Evolutionary conservation across 2,888 invertebrate genomes (phyloP).

Genomic region (Hartigia nigra): DNA sequence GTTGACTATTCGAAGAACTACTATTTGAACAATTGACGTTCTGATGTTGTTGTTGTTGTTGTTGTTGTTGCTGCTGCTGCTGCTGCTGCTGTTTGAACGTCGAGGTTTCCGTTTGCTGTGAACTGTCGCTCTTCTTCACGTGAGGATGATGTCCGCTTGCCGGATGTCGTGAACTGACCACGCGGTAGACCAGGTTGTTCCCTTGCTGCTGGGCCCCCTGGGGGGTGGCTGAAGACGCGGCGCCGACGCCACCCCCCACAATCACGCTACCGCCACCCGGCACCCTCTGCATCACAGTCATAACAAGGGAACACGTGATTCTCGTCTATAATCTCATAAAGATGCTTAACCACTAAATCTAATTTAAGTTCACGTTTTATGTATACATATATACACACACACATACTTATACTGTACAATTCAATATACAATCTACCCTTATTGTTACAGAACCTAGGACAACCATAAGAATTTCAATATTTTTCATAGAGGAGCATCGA

Average conservation of each 20-base stretch:
- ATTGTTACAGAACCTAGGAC: neutral
- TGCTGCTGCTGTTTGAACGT: constrained; percentile 63
- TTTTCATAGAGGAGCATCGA: neutral
- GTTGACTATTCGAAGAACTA: constrained; percentile 62
- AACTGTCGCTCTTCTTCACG: constrained; percentile 68
- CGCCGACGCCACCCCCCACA: constrained; percentile 63
- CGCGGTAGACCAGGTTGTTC: constrained; percentile 60
- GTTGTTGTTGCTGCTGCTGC: constrained; percentile 46
- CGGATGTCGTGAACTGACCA: constrained; percentile 58
- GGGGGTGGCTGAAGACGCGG: constrained; percentile 61
- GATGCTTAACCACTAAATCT: neutral
- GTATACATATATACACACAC: neutral
- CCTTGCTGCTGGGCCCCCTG: constrained; percentile 57
- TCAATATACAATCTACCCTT: neutral
- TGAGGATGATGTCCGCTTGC: constrained; percentile 54
- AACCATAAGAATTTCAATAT: neutral
- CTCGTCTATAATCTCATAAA: neutral
- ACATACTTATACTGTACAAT: neutral
- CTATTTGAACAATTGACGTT: constrained; percentile 43
- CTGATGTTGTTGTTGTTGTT: constrained; percentile 39
- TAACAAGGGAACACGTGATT: neutral
- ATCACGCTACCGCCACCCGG: constrained; percentile 59
- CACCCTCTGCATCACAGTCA: constrained; percentile 52
- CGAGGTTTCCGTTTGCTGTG: constrained; percentile 69
- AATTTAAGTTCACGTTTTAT: neutral